Evolutionary conservation across 2,888 invertebrate species (phyloP).

Genomic region (Aporophyla nigra): DNA sequence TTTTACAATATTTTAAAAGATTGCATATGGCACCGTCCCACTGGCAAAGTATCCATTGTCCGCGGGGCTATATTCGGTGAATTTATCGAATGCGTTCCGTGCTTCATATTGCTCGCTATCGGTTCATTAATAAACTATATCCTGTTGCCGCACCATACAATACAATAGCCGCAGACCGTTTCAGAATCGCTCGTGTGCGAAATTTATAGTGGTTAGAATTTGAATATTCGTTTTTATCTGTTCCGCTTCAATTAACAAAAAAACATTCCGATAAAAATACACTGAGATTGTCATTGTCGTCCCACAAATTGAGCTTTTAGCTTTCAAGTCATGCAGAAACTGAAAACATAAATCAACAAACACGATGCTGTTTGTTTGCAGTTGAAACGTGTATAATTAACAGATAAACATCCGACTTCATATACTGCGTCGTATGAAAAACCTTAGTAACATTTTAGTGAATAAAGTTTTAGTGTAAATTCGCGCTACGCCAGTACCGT

Average conservation of each 20-base stretch:
- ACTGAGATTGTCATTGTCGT: slow-evolving; percentile 28
- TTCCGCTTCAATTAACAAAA: slow-evolving; percentile 67
- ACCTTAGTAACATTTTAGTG: slow-evolving; percentile 43
- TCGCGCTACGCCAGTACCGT: slow-evolving; percentile 68
- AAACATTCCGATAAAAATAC: slow-evolving; percentile 31
- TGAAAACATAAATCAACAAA: slow-evolving; percentile 27
- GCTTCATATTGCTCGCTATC: slow-evolving; percentile 82
- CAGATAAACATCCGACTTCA: slow-evolving; percentile 45
- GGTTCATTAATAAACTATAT: slow-evolving; percentile 87
- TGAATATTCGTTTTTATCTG: slow-evolving; percentile 68
- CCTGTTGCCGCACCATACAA: slow-evolving; percentile 77
- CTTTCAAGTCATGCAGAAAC: slow-evolving; percentile 7
- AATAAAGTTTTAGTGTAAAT: slow-evolving; percentile 80
- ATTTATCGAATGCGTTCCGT: slow-evolving; percentile 82
- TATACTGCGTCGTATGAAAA: slow-evolving; percentile 42
- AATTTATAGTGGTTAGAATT: slow-evolving; percentile 81
- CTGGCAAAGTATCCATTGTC: slow-evolving; percentile 79
- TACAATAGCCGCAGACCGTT: slow-evolving; percentile 80
- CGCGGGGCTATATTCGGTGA: slow-evolving; percentile 77
- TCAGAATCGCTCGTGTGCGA: slow-evolving; percentile 76
- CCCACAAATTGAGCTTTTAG: slow-evolving; percentile 20
- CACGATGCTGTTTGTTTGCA: slow-evolving; percentile 28
- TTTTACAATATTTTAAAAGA: slow-evolving; percentile 83
- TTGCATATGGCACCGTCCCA: slow-evolving; percentile 76
- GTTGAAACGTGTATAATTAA: slow-evolving; percentile 48